phyloP scores from a whole-genome alignment of 2,888 invertebrate genomes.

The Pachydiplax longipennis region DNA sequence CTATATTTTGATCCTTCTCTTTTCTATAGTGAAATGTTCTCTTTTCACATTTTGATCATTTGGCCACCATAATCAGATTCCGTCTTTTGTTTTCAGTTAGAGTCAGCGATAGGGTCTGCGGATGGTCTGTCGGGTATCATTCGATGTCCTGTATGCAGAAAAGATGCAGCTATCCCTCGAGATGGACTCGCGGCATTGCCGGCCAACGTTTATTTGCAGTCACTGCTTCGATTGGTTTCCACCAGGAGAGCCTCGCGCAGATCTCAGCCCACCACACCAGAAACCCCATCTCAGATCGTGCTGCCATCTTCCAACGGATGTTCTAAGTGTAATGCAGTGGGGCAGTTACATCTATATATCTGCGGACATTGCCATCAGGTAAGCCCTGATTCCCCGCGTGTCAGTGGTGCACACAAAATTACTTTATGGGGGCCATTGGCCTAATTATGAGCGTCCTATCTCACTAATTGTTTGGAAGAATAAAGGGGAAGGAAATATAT shows the following conservation, averaged over 20 bases:
- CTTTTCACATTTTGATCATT: too few relatives aligned
- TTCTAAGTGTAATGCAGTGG: slow-evolving; percentile 58
- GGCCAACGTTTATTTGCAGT: slow-evolving; percentile 73
- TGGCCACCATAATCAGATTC: neutral
- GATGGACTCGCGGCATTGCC: slow-evolving; percentile 65
- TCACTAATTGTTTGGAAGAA: too few relatives aligned
- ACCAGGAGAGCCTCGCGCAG: slow-evolving; percentile 54
- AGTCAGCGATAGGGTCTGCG: neutral
- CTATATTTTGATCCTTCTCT: too few relatives aligned
- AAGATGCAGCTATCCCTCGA: slow-evolving; percentile 62
- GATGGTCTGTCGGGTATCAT: slow-evolving; percentile 49
- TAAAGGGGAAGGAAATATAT: too few relatives aligned
- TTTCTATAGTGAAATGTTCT: too few relatives aligned
- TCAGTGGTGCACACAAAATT: too few relatives aligned
- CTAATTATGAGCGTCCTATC: too few relatives aligned
- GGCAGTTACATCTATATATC: slow-evolving; percentile 54
- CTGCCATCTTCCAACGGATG: slow-evolving; percentile 54
- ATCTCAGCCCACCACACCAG: slow-evolving; percentile 48
- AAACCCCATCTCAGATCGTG: slow-evolving; percentile 20
- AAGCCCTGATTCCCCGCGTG: slow-evolving; percentile 52
- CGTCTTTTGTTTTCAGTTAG: neutral
- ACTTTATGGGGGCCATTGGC: too few relatives aligned
- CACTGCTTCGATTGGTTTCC: slow-evolving; percentile 64
- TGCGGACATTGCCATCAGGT: slow-evolving; percentile 72
- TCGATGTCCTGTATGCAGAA: slow-evolving; percentile 69